Conservation (phyloP, 2,113 vertebrate genomes). For the Smithornis capensis region DNA sequence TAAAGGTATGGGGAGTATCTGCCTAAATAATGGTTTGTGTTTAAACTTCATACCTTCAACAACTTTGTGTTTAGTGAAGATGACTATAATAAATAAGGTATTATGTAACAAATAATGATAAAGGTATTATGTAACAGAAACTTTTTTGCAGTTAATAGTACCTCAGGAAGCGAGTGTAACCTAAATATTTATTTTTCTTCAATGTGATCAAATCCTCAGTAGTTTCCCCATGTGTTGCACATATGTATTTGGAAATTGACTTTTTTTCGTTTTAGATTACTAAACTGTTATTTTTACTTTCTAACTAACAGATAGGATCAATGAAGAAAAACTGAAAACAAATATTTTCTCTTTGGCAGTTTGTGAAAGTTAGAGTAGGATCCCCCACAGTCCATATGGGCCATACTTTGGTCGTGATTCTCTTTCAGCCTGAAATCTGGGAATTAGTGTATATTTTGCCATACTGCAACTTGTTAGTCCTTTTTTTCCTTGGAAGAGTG, state of each 20-base stretch:
- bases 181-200: background rate
- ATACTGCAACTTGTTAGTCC: background rate
- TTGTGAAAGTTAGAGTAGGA: background rate
- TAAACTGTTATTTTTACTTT: background rate
- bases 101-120: no score
- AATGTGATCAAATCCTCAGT: background rate
- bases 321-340: background rate
- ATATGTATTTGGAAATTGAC: background rate
- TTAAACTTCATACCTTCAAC: background rate
- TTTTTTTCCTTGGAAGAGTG: background rate
- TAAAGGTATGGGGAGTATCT: background rate
- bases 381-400: background rate
- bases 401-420: background rate
- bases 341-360: background rate
- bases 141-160: background rate
- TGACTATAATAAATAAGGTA: no score
- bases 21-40: background rate
- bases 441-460: background rate
- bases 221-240: background rate
- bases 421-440: background rate
- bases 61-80: background rate
- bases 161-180: background rate
- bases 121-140: background rate
- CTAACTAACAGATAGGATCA: background rate
- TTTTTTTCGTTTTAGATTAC: background rate